phyloP scores from a whole-genome alignment of 2,113 vertebrate species.

The Anhinga rufa region DNA sequence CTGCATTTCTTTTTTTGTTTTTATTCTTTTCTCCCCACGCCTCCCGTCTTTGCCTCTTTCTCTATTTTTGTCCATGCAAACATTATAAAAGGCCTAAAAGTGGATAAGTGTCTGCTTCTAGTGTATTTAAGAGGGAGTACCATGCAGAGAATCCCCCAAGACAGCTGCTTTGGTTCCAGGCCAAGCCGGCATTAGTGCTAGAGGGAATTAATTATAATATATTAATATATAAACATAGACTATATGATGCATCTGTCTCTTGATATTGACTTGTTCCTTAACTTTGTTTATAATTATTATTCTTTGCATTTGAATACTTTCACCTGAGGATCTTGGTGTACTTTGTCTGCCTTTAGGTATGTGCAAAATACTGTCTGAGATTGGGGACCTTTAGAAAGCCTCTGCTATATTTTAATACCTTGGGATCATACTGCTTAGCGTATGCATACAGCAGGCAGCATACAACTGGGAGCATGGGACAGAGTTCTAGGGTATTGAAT shows the following conservation, averaged over 20 bases:
- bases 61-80: conserved; percentile 57
- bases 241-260: background rate
- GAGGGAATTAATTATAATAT: conserved; percentile 66
- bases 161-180: conserved; percentile 67
- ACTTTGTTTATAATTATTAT: background rate
- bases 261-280: background rate
- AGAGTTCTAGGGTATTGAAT: background rate
- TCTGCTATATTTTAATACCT: background rate
- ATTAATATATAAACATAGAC: conserved; percentile 51
- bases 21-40: conserved; percentile 47
- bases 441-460: accelerated
- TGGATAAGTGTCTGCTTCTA: conserved; percentile 62
- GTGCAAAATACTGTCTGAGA: background rate
- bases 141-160: conserved; percentile 64
- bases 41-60: conserved; percentile 32
- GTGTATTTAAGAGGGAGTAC: conserved; percentile 50
- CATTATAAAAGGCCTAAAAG: conserved; percentile 61
- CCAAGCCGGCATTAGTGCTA: conserved; percentile 50
- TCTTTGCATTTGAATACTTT: background rate
- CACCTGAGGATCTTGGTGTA: background rate
- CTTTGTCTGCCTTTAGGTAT: background rate
- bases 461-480: background rate
- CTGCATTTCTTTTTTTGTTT: conserved; percentile 20
- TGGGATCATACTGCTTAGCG: background rate
- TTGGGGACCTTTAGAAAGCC: background rate